Base-by-base conservation (phyloP, 2,113 vertebrate species). In the Paraplagusia blochii region DNA sequence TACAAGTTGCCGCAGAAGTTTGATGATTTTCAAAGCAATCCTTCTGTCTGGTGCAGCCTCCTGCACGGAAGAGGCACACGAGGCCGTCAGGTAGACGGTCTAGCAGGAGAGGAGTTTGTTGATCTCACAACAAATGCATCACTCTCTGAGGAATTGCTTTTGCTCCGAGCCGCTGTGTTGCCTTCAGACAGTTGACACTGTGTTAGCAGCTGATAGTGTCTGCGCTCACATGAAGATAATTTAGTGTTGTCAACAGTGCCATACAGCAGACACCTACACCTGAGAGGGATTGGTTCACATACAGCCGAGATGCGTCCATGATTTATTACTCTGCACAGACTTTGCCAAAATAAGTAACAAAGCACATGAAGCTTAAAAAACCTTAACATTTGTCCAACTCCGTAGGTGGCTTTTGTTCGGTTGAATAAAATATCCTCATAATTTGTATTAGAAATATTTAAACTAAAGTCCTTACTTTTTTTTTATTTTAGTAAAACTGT, bases 81-180 rank as follows among this genome's bases (percentile, higher is more conserved):
- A 59, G 22, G 67, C 40, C 46, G 34, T 18, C 58, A 69, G 58
- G 45, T 44, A 33, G 64, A 53, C 77, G 59, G 73, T 80, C 62
- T 42, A 52, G 69, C 61, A 36, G 29, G 45, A 53, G 47, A 47
- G 68, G 11, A 11, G 38, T 4, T 40, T 75, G 69, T 68, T 68
- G 62, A 76, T 83, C 58, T 39, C 58, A 73, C 65, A 68, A 53
- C 62, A 53, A 62, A 67, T 78, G 62, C 58, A 70, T 62, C 58
- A 8, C 43, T 56, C 71, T 59, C 64, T 3, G 14, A 45, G 56
- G 77, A 59, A 54, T 43, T 8, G 17, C 68, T 44, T 47, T 35
- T 56, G 17, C 68, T 79, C 39, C 62, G 55, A 69, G 64, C 1
- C 36, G 34, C 62, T 56, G 67, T 67, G 62, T 36, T 9, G 15